Evolutionary conservation across 92 coral and sea anemone genomes (phyloP), one percentile per base, ranked within the genome.

Genomic region (Epizoanthus stellaris): DNA sequence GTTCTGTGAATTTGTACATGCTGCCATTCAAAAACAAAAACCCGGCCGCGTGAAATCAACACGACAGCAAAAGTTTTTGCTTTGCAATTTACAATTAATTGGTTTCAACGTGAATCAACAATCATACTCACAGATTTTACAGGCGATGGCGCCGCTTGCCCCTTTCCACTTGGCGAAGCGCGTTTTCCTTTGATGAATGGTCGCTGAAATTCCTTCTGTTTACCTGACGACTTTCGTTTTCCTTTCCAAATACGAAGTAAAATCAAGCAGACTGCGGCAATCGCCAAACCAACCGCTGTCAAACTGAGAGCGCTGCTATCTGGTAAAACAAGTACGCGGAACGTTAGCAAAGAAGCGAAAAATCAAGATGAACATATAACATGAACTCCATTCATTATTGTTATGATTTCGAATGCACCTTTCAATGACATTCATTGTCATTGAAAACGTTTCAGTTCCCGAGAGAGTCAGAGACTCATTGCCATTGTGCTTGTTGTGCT

Each of bases 321-420:
- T 43, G 56, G 36, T 72, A 34, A 72, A 72, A 72, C 77, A 72
- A 43, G 11, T 5, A 68, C 5, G 14, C 49, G 49, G 2, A 15
- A 38, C 21, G 42, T 68, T 19, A 68, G 30, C 13, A 64, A 64
- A 64, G 36, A 64, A 64, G 52, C 20, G 36, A 15, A 36, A 69
- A 39, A 38, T 20, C 6, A 16, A n/a, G 17, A 20, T 20, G 56
- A 19, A 19, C 36, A 43, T 0, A 52, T 49, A 49, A 52, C 77
- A 72, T 9, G 60, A 72, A 43, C 4, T 19, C 20, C 60, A 72
- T 72, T 34, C 60, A 72, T 20, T 45, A 3, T 72, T 72, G 59
- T 72, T 72, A 42, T 72, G 77, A 72, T 72, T 72, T 72, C 39
- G 52, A 17, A 72, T 72, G n/a, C 77, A 71, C 60, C 34, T 45